Base-by-base conservation (phyloP, 2,797 vertebrate species). In the Neosilurus mollespiculum region DNA sequence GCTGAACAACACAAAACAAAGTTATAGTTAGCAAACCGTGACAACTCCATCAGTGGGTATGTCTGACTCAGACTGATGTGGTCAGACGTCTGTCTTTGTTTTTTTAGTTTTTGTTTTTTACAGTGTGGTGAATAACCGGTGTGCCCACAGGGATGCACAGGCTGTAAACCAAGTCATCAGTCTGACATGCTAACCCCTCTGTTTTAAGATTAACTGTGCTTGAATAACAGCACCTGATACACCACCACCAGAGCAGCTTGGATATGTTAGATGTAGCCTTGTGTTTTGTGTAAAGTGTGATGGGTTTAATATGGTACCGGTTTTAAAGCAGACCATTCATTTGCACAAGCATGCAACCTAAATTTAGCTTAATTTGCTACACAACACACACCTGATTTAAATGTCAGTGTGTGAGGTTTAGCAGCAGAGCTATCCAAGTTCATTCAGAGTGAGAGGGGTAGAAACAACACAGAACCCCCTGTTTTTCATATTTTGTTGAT, bases 351-450 rank as follows among this genome's bases (percentile, higher is more conserved):
- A 81, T 87, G 88, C 89, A 91, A 43, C 67, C 54, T 90, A 89
- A 85, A 91, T 90, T 88, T 82, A 79, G 88, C 58, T 81, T 91
- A 90, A 91, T 92, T 89, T 89, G 81, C 84, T 86, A 88, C 88
- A 90, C 88, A 90, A 91, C 91, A 91, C 91, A 92, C 91, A 90
- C 93, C 72, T 43, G 37, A 83, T 92, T 93, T 91, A 86, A 64
- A 89, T 87, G 90, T 87, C 83, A 77, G 59, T 51, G 83, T 89
- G 43, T 87, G 85, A 92, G 89, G 87, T 92, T 92, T 91, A 79
- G 88, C 85, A 87, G 86, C 82, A 77, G 73, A 88, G 75, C 89
- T 89, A 88, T 90, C 89, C 90, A 92, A 91, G 92, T 90, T 91
- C 83, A 87, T 91, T 83, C 34, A 81, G 83, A 69, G 53, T 6